phyloP scores from a whole-genome alignment of 2,797 vertebrate genomes.

The Amphiprion clarkii region DNA sequence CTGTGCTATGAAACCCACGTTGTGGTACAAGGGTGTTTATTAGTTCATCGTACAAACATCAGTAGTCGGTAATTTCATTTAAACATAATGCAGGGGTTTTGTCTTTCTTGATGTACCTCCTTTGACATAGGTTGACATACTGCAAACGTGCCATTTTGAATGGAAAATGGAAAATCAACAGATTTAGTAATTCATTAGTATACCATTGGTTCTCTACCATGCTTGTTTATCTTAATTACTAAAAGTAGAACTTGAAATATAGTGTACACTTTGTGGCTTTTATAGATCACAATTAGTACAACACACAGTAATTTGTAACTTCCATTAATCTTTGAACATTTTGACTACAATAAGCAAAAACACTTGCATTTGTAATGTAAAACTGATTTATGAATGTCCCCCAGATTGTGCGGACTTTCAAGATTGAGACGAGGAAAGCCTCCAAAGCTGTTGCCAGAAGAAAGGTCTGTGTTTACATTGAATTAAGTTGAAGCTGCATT shows the following conservation, averaged over 20 bases:
- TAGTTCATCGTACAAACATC: too few species aligned
- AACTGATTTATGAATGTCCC: neutral
- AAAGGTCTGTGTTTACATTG: slow-evolving; percentile 85
- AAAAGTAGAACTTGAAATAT: too few species aligned
- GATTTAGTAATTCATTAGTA: neutral
- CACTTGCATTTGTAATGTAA: neutral
- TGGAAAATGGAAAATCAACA: neutral
- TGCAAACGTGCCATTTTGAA: too few species aligned
- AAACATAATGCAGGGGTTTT: too few species aligned
- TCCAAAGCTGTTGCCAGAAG: slow-evolving; percentile 96
- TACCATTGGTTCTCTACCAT: too few species aligned
- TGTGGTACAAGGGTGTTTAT: too few species aligned
- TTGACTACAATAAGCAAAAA: neutral
- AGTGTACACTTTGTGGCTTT: neutral
- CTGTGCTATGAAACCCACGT: too few species aligned
- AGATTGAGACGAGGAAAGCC: slow-evolving; percentile 95
- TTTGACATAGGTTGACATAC: too few species aligned
- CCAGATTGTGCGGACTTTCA: slow-evolving; percentile 95
- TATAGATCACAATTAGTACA: neutral
- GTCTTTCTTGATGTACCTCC: too few species aligned
- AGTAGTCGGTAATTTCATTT: too few species aligned
- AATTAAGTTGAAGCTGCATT: neutral
- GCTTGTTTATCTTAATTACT: too few species aligned
- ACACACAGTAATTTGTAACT: neutral
- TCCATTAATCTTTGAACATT: neutral